Evolutionary conservation across 2,113 vertebrate genomes (phyloP).

Genomic region (Gymnarchus niloticus): DNA sequence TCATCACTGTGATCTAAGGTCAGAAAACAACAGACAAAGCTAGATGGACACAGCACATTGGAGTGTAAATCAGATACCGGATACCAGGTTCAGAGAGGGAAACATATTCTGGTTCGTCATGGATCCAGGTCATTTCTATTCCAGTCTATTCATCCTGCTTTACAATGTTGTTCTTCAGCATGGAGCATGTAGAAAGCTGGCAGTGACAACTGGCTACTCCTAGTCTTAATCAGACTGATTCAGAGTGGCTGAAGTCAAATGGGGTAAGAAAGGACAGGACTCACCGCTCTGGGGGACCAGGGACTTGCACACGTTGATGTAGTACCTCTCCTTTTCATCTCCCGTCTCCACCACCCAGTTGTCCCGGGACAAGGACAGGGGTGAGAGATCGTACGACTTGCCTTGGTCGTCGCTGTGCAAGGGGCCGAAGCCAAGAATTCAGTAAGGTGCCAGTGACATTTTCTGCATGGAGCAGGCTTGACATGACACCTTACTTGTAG

Average conservation of each 20-base stretch:
- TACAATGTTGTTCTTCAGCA: too few relatives aligned
- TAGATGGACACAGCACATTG: background rate
- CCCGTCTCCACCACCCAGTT: constrained; percentile 76
- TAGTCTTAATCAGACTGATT: background rate
- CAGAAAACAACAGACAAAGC: background rate
- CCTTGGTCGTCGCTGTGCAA: constrained; percentile 69
- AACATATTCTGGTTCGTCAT: background rate
- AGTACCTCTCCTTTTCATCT: constrained; percentile 57
- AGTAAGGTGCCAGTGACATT: background rate
- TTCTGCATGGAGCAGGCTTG: background rate
- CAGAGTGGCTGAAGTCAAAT: background rate
- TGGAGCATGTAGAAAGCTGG: background rate
- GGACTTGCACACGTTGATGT: constrained; percentile 88
- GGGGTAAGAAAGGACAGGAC: constrained; percentile 14
- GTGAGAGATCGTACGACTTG: constrained; percentile 80
- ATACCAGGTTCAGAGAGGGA: background rate
- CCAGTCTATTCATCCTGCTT: background rate
- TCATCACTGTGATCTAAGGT: background rate
- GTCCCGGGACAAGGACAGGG: constrained; percentile 68
- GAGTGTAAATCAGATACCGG: background rate
- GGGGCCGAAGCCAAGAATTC: background rate
- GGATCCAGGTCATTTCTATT: background rate
- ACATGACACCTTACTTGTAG: constrained; percentile 67
- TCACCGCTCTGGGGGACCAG: constrained; percentile 71
- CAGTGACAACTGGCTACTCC: background rate